These are phyloP conservation scores for Nanorana parkeri DNA, from an alignment of 2,113 vertebrate species.

Conservation along the genomic window DNA sequence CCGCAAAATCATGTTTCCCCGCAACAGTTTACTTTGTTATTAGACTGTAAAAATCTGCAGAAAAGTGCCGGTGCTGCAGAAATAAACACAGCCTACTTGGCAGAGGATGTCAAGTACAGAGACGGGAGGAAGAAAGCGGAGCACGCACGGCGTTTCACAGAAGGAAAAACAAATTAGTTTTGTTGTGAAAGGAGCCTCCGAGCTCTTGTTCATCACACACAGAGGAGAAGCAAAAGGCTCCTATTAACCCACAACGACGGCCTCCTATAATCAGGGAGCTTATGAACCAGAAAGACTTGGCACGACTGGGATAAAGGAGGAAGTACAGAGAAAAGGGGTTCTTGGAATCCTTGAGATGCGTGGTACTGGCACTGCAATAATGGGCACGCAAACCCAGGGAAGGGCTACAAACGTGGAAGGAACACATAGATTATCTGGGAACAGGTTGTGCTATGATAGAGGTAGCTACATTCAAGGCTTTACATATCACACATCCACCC, in stretches of 20 bases:
- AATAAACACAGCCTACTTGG: neutral
- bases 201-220: neutral
- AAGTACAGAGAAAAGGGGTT: neutral
- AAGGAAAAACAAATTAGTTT: constrained; percentile 26
- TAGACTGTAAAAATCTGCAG: too few species aligned
- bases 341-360: neutral
- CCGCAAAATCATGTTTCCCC: too few species aligned
- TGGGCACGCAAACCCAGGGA: neutral
- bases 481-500: neutral
- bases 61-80: too few species aligned
- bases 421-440: neutral
- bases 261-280: neutral
- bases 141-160: neutral
- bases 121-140: constrained; percentile 9
- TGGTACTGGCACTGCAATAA: neutral
- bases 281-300: neutral
- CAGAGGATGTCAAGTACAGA: neutral
- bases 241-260: neutral
- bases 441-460: constrained; percentile 10
- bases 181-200: constrained; percentile 23
- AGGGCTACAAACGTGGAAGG: too few species aligned
- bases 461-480: neutral
- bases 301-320: neutral
- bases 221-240: neutral
- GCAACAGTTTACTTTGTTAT: too few species aligned